These are phyloP conservation scores for Neodiprion lecontei DNA, from an alignment of 1,140 invertebrate genomes.

Conservation along the genomic window DNA sequence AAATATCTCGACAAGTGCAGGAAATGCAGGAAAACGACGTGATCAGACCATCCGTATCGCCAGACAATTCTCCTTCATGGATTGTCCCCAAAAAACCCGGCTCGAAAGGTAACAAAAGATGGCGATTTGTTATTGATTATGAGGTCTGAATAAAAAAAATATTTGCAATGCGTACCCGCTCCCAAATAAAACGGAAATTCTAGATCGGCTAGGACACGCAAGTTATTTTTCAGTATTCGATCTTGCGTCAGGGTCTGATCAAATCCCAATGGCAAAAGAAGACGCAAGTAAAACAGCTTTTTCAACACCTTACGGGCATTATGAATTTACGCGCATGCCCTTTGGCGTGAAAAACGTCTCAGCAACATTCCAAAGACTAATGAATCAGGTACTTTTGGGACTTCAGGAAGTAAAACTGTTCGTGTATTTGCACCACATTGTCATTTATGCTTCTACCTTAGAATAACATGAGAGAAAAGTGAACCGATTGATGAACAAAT, in stretches of 20 bases:
- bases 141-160: conserved; percentile 27
- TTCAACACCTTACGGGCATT: conserved; percentile 44
- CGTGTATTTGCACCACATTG: neutral
- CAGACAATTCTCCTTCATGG: too few species aligned
- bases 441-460: too few species aligned
- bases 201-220: conserved; percentile 48
- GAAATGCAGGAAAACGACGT: too few species aligned
- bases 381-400: conserved; percentile 27
- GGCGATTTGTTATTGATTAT: conserved; percentile 1
- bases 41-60: too few species aligned
- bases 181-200: conserved; percentile 54
- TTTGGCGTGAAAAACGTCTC: neutral
- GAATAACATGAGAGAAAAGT: too few species aligned
- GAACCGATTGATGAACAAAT: too few species aligned
- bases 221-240: conserved; percentile 53
- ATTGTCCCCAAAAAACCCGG: conserved; percentile 26
- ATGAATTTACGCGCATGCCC: conserved; percentile 54
- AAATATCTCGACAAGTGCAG: too few species aligned
- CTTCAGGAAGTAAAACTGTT: conserved; percentile 22
- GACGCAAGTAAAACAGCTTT: conserved; percentile 58
- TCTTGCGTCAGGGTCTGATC: conserved; percentile 36
- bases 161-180: conserved; percentile 56
- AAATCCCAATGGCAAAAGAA: conserved; percentile 49
- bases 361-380: conserved; percentile 27
- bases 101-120: conserved; percentile 24